Evolutionary conservation across 92 coral and sea anemone genomes (phyloP).

Genomic region (Phenganax marumi): DNA sequence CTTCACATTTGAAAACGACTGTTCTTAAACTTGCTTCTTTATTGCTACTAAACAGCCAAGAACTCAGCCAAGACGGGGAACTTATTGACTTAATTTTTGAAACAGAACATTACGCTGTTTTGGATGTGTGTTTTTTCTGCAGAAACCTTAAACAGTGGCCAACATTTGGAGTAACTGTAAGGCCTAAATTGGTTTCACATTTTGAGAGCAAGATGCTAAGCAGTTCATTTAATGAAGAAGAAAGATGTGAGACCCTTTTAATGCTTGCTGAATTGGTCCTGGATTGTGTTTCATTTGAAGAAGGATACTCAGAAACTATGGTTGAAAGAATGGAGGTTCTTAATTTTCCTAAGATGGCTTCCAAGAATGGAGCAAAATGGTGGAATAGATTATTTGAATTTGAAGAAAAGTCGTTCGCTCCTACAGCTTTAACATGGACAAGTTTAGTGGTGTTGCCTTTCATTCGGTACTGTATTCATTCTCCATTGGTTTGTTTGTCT

Average conservation of each 20-base stretch:
- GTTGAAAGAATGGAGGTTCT: background rate
- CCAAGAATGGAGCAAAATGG: background rate
- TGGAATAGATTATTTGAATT: conserved; percentile 24
- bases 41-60: conserved; percentile 63
- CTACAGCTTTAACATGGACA: conserved; percentile 66
- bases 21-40: conserved; percentile 58
- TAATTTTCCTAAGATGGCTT: conserved; percentile 28
- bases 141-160: conserved; percentile 66
- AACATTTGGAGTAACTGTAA: conserved; percentile 52
- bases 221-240: conserved; percentile 30
- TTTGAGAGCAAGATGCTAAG: conserved; percentile 60
- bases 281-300: conserved; percentile 30
- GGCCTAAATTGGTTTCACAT: conserved; percentile 58
- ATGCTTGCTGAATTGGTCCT: conserved; percentile 65
- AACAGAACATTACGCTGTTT: conserved; percentile 35
- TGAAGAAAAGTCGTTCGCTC: conserved; percentile 24
- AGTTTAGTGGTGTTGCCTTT: conserved; percentile 73
- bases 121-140: conserved; percentile 56
- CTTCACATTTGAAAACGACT: conserved; percentile 5
- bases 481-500: background rate
- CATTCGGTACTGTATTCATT: conserved; percentile 60
- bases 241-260: conserved; percentile 53
- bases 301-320: conserved; percentile 28
- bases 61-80: conserved; percentile 50
- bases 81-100: conserved; percentile 53